Evolutionary conservation across 2,113 vertebrate genomes (phyloP).

Genomic region (Sakesphorus luctuosus): DNA sequence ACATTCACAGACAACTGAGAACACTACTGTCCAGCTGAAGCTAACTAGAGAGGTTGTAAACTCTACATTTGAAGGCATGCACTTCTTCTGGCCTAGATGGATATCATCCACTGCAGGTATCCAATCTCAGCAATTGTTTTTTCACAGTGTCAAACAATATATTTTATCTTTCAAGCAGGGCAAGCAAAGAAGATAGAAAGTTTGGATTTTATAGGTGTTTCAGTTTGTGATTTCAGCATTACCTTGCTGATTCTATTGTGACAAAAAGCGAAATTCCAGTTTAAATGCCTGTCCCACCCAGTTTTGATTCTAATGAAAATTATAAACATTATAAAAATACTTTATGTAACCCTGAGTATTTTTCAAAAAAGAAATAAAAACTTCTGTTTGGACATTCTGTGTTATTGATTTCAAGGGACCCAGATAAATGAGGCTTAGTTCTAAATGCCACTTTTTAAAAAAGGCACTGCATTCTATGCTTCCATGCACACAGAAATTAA

Average conservation of each 20-base stretch:
- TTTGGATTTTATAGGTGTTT: background rate
- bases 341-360: background rate
- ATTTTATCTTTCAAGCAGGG: background rate
- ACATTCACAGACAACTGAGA: fast-evolving
- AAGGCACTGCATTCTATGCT: background rate
- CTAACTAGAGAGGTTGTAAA: background rate
- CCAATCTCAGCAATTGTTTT: background rate
- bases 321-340: background rate
- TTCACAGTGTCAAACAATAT: background rate
- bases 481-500: slow-evolving; percentile 29
- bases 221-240: background rate
- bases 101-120: background rate
- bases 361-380: background rate
- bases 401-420: background rate
- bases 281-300: background rate
- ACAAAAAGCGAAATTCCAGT: background rate
- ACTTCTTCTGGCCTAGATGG: background rate
- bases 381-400: background rate
- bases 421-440: background rate
- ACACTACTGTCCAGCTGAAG: background rate
- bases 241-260: background rate
- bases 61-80: background rate
- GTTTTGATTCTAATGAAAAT: background rate
- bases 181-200: background rate
- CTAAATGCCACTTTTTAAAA: background rate